Base-by-base conservation (phyloP, 2,113 vertebrate species). In the Corythoichthys haematopterus region DNA sequence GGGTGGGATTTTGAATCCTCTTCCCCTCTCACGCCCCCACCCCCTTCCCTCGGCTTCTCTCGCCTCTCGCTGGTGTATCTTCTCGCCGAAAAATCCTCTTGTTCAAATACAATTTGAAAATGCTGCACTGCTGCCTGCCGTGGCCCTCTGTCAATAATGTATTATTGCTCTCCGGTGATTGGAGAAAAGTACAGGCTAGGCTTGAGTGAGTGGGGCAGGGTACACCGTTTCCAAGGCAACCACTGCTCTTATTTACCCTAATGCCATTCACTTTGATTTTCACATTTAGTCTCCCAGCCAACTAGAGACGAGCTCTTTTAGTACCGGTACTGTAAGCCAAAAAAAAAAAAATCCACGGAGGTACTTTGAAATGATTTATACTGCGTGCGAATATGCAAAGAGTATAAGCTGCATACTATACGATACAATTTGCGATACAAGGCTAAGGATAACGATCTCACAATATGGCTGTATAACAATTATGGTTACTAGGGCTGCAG, bases 211-310 rank as follows among this genome's bases (percentile, higher is more conserved):
- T 84, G 85, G 84, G 85, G 88, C 76, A 85, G 86, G 81, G 82
- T 86, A 88, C 83, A 85, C 84, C 79, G 88, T 92, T 90, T 86
- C 90, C 90, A 82, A 84, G 91, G 91, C 87, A 91, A 91, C 90
- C 88, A 78, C 80, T 86, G 86, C 89, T 89, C 89, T 89, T 92
- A 89, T 91, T 90, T 92, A 90, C 89, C 84, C 88, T 90, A 90
- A 90, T 90, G 89, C 89, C 90, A 91, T 90, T 92, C 90, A 87
- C 87, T 91, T 90, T 91, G 92, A 92, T 92, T 89, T 91, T 89
- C 85, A 88, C 88, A 87, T 91, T 88, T 85, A 86, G 81, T 79
- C 84, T 84, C 74, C 70, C 74, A 71, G 87, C 80, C 82, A 83
- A 81, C 66, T 75, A 66, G 76, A 82, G 68, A 66, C 65, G 36